Conservation (phyloP, 2,113 vertebrate species). For the Python bivittatus region DNA sequence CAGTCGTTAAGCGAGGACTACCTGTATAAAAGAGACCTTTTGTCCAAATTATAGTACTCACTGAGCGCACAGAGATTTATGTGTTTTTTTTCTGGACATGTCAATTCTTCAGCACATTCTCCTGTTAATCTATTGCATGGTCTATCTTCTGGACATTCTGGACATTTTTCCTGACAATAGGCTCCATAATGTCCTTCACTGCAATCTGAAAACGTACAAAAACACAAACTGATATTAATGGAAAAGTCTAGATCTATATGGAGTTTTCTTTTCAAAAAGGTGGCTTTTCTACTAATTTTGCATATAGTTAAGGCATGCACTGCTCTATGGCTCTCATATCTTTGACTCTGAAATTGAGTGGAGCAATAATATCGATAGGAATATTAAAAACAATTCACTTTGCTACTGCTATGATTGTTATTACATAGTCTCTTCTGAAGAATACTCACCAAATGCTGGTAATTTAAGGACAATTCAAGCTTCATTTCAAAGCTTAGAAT, state of each 20-base stretch:
- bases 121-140: constrained; percentile 29
- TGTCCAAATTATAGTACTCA: constrained; percentile 22
- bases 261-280: not conserved
- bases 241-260: not conserved
- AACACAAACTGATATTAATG: not conserved
- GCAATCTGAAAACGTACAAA: constrained; percentile 31
- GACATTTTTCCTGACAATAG: constrained; percentile 29
- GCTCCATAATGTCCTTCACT: constrained; percentile 26
- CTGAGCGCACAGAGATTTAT: constrained; percentile 36
- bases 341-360: not conserved
- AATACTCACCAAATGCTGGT: not conserved
- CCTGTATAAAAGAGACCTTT: constrained; percentile 23
- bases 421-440: no score
- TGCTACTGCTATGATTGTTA: no score
- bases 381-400: not conserved
- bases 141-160: not conserved
- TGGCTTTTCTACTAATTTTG: not conserved
- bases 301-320: not conserved
- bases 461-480: not conserved
- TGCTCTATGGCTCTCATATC: not conserved
- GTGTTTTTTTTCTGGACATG: constrained; percentile 15
- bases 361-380: not conserved
- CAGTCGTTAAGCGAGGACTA: no score
- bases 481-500: not conserved
- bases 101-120: constrained; percentile 44